Evolutionary conservation across 2,888 invertebrate genomes (phyloP), one percentile per base, ranked within the genome.

Genomic region (Caenorhabditis plicata): DNA sequence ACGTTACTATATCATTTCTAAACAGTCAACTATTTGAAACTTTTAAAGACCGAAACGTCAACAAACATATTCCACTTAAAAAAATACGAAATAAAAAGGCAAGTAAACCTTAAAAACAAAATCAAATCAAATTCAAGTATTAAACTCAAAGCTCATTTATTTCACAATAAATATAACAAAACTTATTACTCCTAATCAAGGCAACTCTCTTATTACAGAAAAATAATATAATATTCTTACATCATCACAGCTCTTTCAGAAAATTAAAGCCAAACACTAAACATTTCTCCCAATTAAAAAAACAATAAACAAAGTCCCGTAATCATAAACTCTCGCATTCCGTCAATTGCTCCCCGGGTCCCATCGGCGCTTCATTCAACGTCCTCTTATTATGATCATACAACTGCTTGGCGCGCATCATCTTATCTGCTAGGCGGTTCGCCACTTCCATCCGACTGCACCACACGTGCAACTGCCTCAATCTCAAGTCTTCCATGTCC

Each of bases 361-460:
- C n/a, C n/a, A n/a, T n/a, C n/a, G n/a, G n/a, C n/a, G n/a, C n/a
- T 8, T 69, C 70, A n/a, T 65, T 48, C 29, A 78, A 42, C 19
- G 77, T 73, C 26, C 77, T 51, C 48, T 73, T 73, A 32, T 55
- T 57, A 43, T 78, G 77, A 43, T 78, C 78, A 56, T 74, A 75
- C 13, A 70, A 67, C 27, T 75, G 71, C 46, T 78, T 78, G n/a
- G 78, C 78, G 15, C 68, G 52, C 45, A 67, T 50, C 26, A 78
- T 52, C 47, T 72, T 72, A 17, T 75, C 74, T 7, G 68, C 68
- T 7, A 78, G 54, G 39, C 76, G 64, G 7, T 57, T 54, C 0
- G 74, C 68, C 13, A 66, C 58, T 41, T 70, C 70, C n/a, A 57
- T 42, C 40, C 69, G 52, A 25, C 61, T 64, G 43, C 73, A 74